Base-by-base conservation (phyloP, 2,113 vertebrate genomes). In the Phoxinus phoxinus region DNA sequence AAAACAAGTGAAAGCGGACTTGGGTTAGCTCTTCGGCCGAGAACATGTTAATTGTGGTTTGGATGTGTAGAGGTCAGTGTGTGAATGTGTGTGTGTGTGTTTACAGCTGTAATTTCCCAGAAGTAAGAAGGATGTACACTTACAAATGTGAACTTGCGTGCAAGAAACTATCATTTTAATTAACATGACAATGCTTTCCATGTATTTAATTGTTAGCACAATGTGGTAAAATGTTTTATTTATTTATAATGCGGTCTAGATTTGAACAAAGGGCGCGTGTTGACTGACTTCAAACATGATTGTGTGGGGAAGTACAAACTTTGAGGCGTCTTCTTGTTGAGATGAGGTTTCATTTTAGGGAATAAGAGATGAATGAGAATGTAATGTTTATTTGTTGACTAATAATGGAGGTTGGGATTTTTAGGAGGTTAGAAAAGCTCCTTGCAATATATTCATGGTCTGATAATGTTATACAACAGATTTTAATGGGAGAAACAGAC, bases 281-380 rank as follows among this genome's bases (percentile, higher is more conserved):
- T 32, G 63, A 19, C 27, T 19, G 30, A 67, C 15, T 67, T 13
- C 2, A 67, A 13, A 17, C 27, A 19, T 67, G 6, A 67, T 27
- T 63, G 59, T 27, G 59, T 63, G 59, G 59, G 59, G 59, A 63
- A 27, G n/a, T 63, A 63, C 11, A 63, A 63, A 67, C 63, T 67
- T 8, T 67, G 32, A 21, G 7, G 30, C 65, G 4, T 35, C 65
- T 35, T 67, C 63, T 19, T 67, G 2, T 4, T 35, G 7, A 32
- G 25, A 1, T 30, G 5, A 6, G 61, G 13, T 11, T 32, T 2
- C 6, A 7, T 56, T 56, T 32, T 15, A 32, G 27, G 32, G 6
- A 65, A 32, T 15, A 65, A 17, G 27, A 65, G 25, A 48, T 21
- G 51, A 53, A 21, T 19, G 32, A 65, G 27, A 32, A 17, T 19